Conservation (phyloP, 2,888 invertebrate species). For the Tribolium freemani region DNA sequence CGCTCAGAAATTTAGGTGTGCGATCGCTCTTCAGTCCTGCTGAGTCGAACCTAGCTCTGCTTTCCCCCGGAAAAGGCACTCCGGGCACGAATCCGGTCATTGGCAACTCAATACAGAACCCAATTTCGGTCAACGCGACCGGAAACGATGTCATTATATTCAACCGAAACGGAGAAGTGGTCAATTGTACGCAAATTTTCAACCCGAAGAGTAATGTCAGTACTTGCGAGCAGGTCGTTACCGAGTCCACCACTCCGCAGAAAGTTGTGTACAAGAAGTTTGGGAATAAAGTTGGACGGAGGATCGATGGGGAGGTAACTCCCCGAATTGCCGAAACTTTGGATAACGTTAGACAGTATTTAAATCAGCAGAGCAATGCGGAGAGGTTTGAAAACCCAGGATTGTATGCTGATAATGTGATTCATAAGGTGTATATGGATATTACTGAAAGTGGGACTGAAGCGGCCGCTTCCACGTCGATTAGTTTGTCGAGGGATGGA, state of each 20-base stretch:
- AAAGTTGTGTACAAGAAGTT: constrained; percentile 60
- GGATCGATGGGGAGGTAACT: constrained; percentile 57
- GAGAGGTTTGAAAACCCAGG: constrained; percentile 75
- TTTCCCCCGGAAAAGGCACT: constrained; percentile 68
- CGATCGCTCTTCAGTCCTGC: constrained; percentile 74
- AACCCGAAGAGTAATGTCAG: constrained; percentile 54
- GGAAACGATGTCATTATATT: constrained; percentile 54
- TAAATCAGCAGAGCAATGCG: constrained; percentile 61
- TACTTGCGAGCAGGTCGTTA: constrained; percentile 51
- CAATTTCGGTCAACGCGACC: constrained; percentile 12
- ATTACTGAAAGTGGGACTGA: constrained; percentile 80
- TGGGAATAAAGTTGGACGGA: constrained; percentile 60
- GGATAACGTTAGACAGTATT: constrained; percentile 56
- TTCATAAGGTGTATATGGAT: constrained; percentile 77
- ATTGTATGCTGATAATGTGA: constrained; percentile 74
- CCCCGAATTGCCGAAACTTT: constrained; percentile 51
- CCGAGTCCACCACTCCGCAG: constrained; percentile 39
- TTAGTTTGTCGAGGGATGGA: constrained; percentile 72
- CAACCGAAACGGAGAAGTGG: constrained; percentile 47
- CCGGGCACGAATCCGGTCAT: constrained; percentile 6
- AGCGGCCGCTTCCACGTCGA: constrained; percentile 78
- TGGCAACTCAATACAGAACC: constrained; percentile 28
- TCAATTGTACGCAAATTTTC: constrained; percentile 59
- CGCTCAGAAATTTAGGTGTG: constrained; percentile 74
- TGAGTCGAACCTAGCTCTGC: constrained; percentile 77